A percentile compares a stretch with the other conserved stretches of the same genome.
phyloP scores from a whole-genome alignment of 2,113 vertebrate genomes.

The Strix aluco region DNA sequence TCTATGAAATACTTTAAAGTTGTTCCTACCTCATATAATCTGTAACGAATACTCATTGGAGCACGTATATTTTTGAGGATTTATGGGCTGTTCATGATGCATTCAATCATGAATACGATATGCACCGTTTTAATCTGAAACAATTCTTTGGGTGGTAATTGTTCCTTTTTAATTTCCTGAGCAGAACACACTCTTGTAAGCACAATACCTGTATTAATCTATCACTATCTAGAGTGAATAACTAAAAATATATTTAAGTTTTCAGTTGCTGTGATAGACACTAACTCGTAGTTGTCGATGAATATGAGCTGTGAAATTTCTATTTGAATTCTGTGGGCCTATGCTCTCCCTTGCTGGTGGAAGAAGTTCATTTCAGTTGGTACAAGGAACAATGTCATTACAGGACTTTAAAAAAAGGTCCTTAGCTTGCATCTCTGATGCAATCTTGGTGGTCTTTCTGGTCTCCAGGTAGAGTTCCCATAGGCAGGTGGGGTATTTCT shows the following conservation, averaged over 20 bases:
- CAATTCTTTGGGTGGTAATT: background rate
- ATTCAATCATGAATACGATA: background rate
- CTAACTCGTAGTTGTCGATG: background rate
- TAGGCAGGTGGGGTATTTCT: background rate
- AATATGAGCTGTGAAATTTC: background rate
- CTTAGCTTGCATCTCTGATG: background rate
- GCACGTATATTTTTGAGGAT: background rate
- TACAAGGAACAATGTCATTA: background rate
- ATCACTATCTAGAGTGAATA: background rate
- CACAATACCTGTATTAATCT: background rate
- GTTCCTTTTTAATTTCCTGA: background rate
- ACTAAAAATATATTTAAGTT: background rate
- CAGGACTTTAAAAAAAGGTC: background rate
- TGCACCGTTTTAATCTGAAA: background rate
- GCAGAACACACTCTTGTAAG: background rate
- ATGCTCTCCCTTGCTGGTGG: background rate
- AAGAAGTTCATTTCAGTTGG: background rate
- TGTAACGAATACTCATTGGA: background rate
- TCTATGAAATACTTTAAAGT: background rate
- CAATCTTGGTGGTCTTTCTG: background rate
- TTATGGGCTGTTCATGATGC: background rate
- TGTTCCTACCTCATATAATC: background rate
- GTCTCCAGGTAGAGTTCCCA: background rate
- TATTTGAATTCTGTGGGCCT: background rate
- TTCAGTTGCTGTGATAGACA: background rate